Percentiles rank a stretch among this genome's conserved stretches.
These are phyloP conservation scores for Seriola aureovittata DNA, from an alignment of 2,113 vertebrate species.

Conservation along the genomic window DNA sequence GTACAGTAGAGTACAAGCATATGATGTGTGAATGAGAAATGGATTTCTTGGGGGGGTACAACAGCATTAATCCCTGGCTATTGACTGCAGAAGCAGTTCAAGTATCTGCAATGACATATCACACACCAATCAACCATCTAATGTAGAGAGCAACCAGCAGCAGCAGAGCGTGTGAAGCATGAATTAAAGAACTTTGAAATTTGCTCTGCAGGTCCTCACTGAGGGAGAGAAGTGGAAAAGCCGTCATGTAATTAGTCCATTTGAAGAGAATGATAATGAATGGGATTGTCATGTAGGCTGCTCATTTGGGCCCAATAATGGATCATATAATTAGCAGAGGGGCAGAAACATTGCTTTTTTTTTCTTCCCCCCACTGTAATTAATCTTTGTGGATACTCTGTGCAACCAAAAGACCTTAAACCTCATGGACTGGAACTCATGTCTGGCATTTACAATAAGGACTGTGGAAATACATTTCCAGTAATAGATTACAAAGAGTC, in stretches of 20 bases:
- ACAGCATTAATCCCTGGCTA: background rate
- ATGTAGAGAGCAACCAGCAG: background rate
- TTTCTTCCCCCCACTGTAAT: conserved; percentile 43
- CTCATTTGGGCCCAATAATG: conserved; percentile 70
- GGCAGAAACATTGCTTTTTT: conserved; percentile 22
- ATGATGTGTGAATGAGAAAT: background rate
- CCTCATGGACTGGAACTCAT: conserved; percentile 29
- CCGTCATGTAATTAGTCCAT: conserved; percentile 64
- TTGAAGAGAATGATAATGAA: conserved; percentile 69
- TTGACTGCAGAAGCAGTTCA: conserved; percentile 1
- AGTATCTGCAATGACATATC: conserved; percentile 19
- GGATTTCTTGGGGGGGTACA: background rate
- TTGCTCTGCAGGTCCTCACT: conserved; percentile 31
- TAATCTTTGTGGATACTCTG: conserved; percentile 27
- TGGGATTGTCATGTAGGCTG: conserved; percentile 60
- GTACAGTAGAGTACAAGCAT: background rate
- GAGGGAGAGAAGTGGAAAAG: conserved; percentile 32
- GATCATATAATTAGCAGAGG: conserved; percentile 65
- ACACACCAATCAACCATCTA: conserved; percentile 1
- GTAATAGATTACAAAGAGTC: background rate
- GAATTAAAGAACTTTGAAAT: conserved; percentile 41
- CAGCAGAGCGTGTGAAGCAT: conserved; percentile 13
- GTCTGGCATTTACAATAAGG: background rate
- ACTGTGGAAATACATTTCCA: conserved; percentile 20
- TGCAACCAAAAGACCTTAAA: conserved; percentile 15